Evolutionary conservation across 2,888 invertebrate species (phyloP), one percentile per base, ranked within the genome.

Genomic region (Nemoura dubitans): DNA sequence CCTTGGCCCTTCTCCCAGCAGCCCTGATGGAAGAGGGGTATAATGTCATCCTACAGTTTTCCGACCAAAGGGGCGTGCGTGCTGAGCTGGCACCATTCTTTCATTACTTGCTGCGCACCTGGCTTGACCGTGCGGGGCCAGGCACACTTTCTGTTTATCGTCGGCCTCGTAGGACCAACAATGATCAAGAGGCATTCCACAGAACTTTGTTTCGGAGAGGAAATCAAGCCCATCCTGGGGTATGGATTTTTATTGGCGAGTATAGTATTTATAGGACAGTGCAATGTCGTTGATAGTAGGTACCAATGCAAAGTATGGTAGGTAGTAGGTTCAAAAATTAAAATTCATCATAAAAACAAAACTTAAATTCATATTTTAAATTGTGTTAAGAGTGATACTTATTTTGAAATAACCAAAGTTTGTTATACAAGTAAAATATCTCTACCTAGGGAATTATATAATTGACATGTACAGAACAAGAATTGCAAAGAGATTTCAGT

Each of bases 131-230:
- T 1, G 29, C 25, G 27, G n/a, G 78, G 5, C 7, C 27, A 26
- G 28, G 25, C 26, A 27, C 28, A 2, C 10, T 78, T 26, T 78
- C 78, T 26, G 78, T 78, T 1, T 78, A 26, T 26, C 7, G 27
- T 1, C 27, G 5, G 2, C 26, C 78, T 1, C 27, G 78, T 0
- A 27, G 78, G 7, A 78, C 78, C 78, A 78, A 78, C n/a, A 78
- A 78, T 16, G 78, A 78, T n/a, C 78, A 78, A 16, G 78, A 78
- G 78, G 7, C 78, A 0, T 78, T 10, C 78, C 78, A 78, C 29
- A 5, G 78, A 2, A 28, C 2, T 1, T 25, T 78, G 7, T 78
- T 78, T n/a, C 7, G 28, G 10, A 5, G 0, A 14, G 25, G 5
- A 5, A 29, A 16, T 21, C 59, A 59, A 25, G 28, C 29, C 16